Conservation (phyloP, 2,888 invertebrate genomes). For the Hanleya hanleyi region DNA sequence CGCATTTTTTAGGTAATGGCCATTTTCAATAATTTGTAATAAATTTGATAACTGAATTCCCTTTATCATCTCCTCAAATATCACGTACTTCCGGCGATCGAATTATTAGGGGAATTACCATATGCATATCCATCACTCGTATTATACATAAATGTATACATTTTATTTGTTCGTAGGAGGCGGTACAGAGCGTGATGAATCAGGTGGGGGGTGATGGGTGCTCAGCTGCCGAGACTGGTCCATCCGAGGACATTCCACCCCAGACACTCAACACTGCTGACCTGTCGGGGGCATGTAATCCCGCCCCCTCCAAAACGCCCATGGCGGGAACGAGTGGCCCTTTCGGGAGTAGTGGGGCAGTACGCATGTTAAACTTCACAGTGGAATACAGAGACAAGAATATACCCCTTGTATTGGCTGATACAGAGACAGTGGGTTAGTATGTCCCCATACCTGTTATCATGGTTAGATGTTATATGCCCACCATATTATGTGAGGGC, state of each 20-base stretch:
- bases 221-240: not conserved
- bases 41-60: too few species aligned
- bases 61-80: too few species aligned
- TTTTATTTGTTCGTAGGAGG: not conserved
- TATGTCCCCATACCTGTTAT: not conserved
- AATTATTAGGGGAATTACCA: too few species aligned
- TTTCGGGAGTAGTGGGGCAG: not conserved
- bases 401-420: conserved; percentile 59
- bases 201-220: not conserved
- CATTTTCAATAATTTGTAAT: too few species aligned
- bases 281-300: not conserved
- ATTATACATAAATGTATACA: not conserved
- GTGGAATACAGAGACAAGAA: conserved; percentile 68
- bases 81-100: too few species aligned
- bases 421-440: conserved; percentile 66
- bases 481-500: too few species aligned
- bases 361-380: conserved; percentile 63
- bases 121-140: too few species aligned
- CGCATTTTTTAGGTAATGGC: too few species aligned
- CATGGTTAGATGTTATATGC: too few species aligned
- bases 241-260: not conserved
- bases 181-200: conserved; percentile 6
- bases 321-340: conserved; percentile 6
- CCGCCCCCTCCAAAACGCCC: conserved; percentile 3
- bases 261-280: not conserved